These are phyloP conservation scores for Dendrophyllia cribrosa DNA, from an alignment of 64 coral and sea anemone genomes.

Conservation along the genomic window DNA sequence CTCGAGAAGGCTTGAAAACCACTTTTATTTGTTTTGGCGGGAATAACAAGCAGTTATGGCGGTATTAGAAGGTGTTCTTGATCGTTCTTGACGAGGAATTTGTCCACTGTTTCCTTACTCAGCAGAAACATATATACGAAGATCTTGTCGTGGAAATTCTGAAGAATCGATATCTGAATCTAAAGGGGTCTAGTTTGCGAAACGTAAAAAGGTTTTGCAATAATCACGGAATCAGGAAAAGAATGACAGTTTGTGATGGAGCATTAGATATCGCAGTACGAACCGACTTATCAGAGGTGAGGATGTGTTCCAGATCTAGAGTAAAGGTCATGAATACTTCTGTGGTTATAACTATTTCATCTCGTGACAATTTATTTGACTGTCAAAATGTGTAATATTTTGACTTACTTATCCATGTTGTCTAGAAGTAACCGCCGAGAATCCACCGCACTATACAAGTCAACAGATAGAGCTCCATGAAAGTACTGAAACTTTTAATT, in stretches of 20 bases:
- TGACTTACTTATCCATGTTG: too few species aligned
- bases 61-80: conserved; percentile 32
- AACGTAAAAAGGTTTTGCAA: conserved; percentile 40
- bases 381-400: too few species aligned
- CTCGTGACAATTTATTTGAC: too few species aligned
- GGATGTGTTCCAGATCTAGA: too few species aligned
- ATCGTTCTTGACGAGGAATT: conserved; percentile 36
- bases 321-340: too few species aligned
- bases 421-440: too few species aligned
- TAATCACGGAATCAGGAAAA: conserved; percentile 2
- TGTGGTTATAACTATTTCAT: too few species aligned
- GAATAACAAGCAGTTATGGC: background rate
- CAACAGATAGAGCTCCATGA: too few species aligned
- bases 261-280: conserved; percentile 21
- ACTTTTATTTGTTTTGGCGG: too few species aligned
- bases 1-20: too few species aligned
- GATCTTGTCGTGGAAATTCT: conserved; percentile 13
- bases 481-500: too few species aligned
- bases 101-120: conserved; percentile 26
- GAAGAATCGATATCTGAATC: conserved; percentile 42
- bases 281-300: background rate
- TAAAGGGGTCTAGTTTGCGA: conserved; percentile 35
- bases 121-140: conserved; percentile 37
- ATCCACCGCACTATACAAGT: too few species aligned
- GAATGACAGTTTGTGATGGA: conserved; percentile 6